phyloP scores from a whole-genome alignment of 2,113 vertebrate species.

The Tachysurus fulvidraco region DNA sequence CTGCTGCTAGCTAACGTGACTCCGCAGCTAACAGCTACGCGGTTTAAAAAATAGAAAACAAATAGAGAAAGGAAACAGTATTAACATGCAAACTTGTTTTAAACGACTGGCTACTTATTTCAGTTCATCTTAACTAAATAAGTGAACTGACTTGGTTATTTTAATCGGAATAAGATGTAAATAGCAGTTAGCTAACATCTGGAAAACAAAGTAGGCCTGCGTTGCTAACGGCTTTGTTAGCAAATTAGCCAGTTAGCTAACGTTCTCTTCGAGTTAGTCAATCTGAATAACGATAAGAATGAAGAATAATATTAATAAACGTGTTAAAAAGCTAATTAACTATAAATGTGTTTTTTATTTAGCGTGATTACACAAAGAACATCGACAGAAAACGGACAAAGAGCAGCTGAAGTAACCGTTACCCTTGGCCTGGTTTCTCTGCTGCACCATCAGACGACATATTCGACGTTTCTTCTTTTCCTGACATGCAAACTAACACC shows the following conservation, averaged over 20 bases:
- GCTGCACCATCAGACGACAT: slow-evolving; percentile 68
- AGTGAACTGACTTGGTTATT: neutral
- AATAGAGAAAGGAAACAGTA: neutral
- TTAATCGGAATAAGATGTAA: neutral
- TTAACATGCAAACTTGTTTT: neutral
- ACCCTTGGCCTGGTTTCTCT: slow-evolving; percentile 66
- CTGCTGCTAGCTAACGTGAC: neutral
- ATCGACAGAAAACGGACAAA: neutral
- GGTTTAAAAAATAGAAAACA: no score
- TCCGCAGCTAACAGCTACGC: neutral
- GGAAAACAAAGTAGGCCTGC: neutral
- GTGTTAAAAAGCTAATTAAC: neutral
- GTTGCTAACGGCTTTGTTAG: neutral
- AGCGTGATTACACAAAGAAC: neutral
- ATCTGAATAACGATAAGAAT: neutral
- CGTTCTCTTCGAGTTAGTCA: no score
- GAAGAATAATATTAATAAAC: neutral
- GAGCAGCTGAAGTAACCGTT: neutral
- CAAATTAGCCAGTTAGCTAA: neutral
- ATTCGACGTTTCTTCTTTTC: slow-evolving; percentile 20
- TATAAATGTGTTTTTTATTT: neutral
- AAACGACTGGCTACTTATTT: neutral
- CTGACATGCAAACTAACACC: neutral
- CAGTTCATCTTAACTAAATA: neutral
- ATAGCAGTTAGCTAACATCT: neutral